A percentile compares a stretch with the other conserved stretches of the same genome.
These are phyloP conservation scores for Cantharis nigra DNA, from an alignment of 2,888 invertebrate species.

Conservation along the genomic window DNA sequence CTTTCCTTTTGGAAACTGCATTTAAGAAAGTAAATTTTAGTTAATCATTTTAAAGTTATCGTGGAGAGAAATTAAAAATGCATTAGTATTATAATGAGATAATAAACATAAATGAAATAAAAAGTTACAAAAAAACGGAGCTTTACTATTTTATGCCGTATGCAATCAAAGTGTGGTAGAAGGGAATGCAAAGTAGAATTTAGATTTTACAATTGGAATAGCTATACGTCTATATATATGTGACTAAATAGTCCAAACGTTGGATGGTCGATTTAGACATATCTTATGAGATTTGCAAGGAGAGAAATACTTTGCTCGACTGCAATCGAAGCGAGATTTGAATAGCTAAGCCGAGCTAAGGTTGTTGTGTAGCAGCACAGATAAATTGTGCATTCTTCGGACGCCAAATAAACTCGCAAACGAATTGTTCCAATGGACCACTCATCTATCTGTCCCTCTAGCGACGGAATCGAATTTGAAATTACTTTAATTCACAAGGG, in stretches of 20 bases:
- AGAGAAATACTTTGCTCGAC: constrained; percentile 52
- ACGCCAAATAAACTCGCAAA: constrained; percentile 48
- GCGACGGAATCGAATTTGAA: constrained; percentile 59
- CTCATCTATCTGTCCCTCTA: constrained; percentile 58
- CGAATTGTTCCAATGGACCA: constrained; percentile 54
- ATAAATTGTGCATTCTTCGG: constrained; percentile 48
- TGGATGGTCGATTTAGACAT: constrained; percentile 34
- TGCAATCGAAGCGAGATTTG: constrained; percentile 58
- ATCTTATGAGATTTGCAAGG: constrained; percentile 37
- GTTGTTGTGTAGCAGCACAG: constrained; percentile 54
- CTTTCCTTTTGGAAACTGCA: neutral
- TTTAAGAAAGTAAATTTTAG: neutral
- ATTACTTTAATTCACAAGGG: constrained; percentile 59
- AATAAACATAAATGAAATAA: neutral
- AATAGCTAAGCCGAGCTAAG: constrained; percentile 58
- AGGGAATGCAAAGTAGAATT: constrained; percentile 57
- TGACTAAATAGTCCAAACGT: constrained; percentile 50
- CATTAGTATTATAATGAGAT: neutral
- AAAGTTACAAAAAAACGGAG: constrained; percentile 18
- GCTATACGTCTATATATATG: constrained; percentile 55
- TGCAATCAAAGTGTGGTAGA: constrained; percentile 45
- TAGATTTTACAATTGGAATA: constrained; percentile 57
- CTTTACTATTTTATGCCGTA: constrained; percentile 31
- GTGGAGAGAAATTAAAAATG: neutral
- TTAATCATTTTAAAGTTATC: neutral